These are phyloP conservation scores for Albula goreensis DNA, from an alignment of 2,113 vertebrate species.

Conservation along the genomic window DNA sequence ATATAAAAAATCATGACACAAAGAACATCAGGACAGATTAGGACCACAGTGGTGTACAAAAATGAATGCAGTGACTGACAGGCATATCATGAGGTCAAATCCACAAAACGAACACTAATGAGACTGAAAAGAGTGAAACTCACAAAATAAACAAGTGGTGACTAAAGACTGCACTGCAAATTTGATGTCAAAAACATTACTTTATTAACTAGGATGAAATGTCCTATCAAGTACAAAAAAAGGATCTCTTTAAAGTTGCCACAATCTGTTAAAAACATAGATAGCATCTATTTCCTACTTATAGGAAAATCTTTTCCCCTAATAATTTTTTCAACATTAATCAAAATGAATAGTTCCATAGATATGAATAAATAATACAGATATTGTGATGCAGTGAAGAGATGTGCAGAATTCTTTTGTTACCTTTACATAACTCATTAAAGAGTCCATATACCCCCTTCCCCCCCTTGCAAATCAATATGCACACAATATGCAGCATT, in stretches of 20 bases:
- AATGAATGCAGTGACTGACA: neutral
- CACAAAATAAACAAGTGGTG: conserved; percentile 32
- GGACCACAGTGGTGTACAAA: neutral
- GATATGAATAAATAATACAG: conserved; percentile 84
- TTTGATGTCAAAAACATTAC: conserved; percentile 81
- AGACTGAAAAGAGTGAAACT: conserved; percentile 29
- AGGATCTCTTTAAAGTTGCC: conserved; percentile 79
- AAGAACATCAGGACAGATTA: neutral
- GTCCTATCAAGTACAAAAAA: conserved; percentile 90
- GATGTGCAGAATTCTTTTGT: conserved; percentile 64
- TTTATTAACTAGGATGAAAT: conserved; percentile 90
- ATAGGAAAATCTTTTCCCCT: conserved; percentile 68
- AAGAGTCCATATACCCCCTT: conserved; percentile 49
- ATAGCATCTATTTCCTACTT: conserved; percentile 75
- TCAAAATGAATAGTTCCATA: conserved; percentile 67
- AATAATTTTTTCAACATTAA: conserved; percentile 56
- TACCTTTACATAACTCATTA: conserved; percentile 61
- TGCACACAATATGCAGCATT: conserved; percentile 84
- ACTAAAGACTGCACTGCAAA: conserved; percentile 72
- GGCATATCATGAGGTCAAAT: neutral
- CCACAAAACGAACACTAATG: neutral
- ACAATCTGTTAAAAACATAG: conserved; percentile 89
- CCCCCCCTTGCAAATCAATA: conserved; percentile 65
- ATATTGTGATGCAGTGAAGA: conserved; percentile 66
- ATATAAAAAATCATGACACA: neutral